Evolutionary conservation across 2,797 vertebrate genomes (phyloP).

Genomic region (Zenarchopterus dispar): DNA sequence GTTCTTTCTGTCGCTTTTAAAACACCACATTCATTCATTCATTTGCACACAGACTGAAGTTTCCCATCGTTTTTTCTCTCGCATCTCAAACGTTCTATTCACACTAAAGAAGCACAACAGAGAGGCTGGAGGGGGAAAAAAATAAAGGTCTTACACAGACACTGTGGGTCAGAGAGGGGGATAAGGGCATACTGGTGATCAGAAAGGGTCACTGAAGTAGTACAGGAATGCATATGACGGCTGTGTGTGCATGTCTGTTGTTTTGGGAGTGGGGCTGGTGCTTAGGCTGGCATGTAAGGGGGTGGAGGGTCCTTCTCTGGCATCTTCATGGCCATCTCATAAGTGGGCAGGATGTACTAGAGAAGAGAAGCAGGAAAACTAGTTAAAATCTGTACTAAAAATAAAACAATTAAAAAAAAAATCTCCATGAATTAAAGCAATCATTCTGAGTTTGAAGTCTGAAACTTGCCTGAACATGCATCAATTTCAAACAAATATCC

Average conservation of each 20-base stretch:
- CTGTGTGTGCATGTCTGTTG: constrained; percentile 8
- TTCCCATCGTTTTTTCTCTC: constrained; percentile 32
- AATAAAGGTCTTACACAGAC: constrained; percentile 62
- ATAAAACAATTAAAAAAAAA: background rate
- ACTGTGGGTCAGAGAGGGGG: constrained; percentile 30
- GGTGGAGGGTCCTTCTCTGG: constrained; percentile 96
- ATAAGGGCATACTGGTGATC: constrained; percentile 29
- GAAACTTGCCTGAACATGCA: no score
- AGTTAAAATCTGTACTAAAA: background rate
- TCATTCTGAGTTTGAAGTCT: no score
- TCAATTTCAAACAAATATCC: no score
- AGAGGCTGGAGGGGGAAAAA: constrained; percentile 60
- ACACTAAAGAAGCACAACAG: constrained; percentile 79
- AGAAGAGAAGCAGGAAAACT: constrained; percentile 12
- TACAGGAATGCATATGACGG: constrained; percentile 67
- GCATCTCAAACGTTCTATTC: constrained; percentile 32
- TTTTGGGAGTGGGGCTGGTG: constrained; percentile 67
- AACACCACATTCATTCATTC: constrained; percentile 49
- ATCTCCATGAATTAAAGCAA: background rate
- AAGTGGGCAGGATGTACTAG: constrained; percentile 96
- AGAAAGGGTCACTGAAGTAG: constrained; percentile 43
- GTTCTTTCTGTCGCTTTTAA: constrained; percentile 49
- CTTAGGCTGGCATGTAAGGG: constrained; percentile 94
- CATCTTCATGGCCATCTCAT: constrained; percentile 99
- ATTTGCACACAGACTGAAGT: constrained; percentile 34